Evolutionary conservation across 2,113 vertebrate species (phyloP), one percentile per base, ranked within the genome.

Genomic region (Egretta garzetta): DNA sequence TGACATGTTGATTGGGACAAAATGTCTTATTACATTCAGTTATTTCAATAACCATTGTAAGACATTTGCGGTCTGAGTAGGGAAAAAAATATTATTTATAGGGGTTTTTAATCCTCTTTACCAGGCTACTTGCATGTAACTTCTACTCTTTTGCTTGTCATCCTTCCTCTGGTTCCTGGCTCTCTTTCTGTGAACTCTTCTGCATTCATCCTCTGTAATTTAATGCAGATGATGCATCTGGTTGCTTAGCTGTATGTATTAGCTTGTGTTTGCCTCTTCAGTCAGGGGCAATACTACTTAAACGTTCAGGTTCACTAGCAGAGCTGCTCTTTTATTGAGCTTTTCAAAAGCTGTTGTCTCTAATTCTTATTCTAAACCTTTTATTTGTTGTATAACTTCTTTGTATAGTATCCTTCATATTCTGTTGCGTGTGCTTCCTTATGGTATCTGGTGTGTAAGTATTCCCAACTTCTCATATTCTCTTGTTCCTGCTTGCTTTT

Each of bases 11-110:
- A 95, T 84, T 79, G 64, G 88, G 80, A 92, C 80, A 79, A 85
- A 97, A 89, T 76, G 88, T 91, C 73, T 94, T 93, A 41, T n/a
- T 84, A 49, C 24, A 64, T 82, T 80, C 24, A 60, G 80, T 90
- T 96, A 70, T 90, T 96, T 97, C 87, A 95, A 22, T 96, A 90
- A 91, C 70, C 16, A 41, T 93, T 95, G 77, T 93, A 90, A 91
- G 84, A 88, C 47, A 26, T 79, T 79, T 88, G 50, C 0, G 18
- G 26, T 72, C 72, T 56, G 35, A 86, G 39, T 39, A 86, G 73
- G 55, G 60, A 89, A 81, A 84, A 86, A 80, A 68, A 32, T 9
- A 66, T 10, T 50, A 80, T 73, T 91, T 70, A 32, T 68, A 47
- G 53, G 18, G 1, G 1, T 26, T 87, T 92, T 19, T 1, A 64